A percentile compares a stretch with the other conserved stretches of the same genome.
These are phyloP conservation scores for Perizoma affinitatum DNA, from an alignment of 2,888 invertebrate species.

Conservation along the genomic window DNA sequence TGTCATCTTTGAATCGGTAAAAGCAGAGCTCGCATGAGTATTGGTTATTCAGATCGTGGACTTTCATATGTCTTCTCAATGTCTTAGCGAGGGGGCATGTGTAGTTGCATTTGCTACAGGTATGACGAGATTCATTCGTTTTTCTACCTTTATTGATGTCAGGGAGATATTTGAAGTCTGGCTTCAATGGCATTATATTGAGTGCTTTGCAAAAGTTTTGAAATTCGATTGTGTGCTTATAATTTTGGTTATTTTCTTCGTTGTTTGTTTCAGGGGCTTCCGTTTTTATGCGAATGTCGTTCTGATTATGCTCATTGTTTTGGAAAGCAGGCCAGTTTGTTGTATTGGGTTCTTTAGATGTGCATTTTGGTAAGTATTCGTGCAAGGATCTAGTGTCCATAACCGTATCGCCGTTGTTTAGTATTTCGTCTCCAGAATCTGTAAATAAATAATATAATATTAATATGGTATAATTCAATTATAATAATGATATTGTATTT, in stretches of 20 bases:
- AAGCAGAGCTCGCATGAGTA: slow-evolving; percentile 12
- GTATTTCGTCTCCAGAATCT: too few species aligned
- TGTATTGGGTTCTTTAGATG: too few species aligned
- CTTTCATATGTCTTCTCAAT: slow-evolving; percentile 1
- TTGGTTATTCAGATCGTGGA: slow-evolving; percentile 5
- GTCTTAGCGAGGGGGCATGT: slow-evolving; percentile 2
- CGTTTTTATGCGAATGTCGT: background rate
- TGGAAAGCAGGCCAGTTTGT: too few species aligned
- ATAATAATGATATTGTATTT: too few species aligned
- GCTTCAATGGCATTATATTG: background rate
- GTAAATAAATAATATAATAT: too few species aligned
- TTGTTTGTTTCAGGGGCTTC: slow-evolving; percentile 2
- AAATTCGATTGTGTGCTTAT: background rate
- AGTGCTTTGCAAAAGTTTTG: slow-evolving; percentile 4
- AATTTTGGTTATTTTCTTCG: background rate
- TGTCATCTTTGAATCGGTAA: slow-evolving; percentile 10
- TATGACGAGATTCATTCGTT: background rate
- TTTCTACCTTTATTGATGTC: background rate
- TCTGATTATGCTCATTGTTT: background rate
- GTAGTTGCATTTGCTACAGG: slow-evolving; percentile 6
- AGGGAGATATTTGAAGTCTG: background rate
- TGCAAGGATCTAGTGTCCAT: too few species aligned
- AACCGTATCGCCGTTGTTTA: too few species aligned
- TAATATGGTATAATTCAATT: too few species aligned
- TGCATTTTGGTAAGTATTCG: too few species aligned